Base-by-base conservation (phyloP, 2,113 vertebrate genomes). In the Prionailurus viverrinus region DNA sequence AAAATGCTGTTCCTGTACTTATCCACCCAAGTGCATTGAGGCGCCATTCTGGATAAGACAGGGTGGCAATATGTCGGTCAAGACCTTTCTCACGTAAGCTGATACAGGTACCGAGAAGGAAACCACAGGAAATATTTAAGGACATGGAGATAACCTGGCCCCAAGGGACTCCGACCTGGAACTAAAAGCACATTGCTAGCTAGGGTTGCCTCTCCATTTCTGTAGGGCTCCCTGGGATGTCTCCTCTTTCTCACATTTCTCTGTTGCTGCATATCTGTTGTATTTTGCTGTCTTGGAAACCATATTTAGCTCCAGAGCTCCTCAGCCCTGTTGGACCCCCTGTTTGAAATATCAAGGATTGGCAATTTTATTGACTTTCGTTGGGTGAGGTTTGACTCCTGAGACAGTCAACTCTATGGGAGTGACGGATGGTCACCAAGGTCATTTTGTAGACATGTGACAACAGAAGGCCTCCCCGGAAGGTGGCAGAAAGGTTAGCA, bases 21-120 rank as follows among this genome's bases (percentile, higher is more conserved):
- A 29, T 21, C 33, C 16, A 39, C 65, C 21, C 39, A 80, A 36
- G 78, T 25, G 18, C 76, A 82, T 9, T 0, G n/a, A 58, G 45
- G 13, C 4, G 4, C 5, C 31, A 33, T 3, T 33, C 21, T 23
- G 4, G 16, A 61, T 0, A n/a, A 41, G 45, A 53, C 29, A 27
- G 3, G 8, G 16, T 5, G 21, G 21, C 9, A 21, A 0, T 14
- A 27, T 23, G 1, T 3, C 9, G 12, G 9, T 7, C 18, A 73
- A 84, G 79, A 39, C 53, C 65, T 80, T 78, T 33, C 39, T 71
- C 25, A 15, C 9, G 1, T 14, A 25, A 91, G 6, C 39, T 13
- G 55, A 55, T 14, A 19, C 1, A 29, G 51, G 10, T 4, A 12
- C 19, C 65, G 66, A 29, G 0, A 41, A 65, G 21, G 33, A 65